Base-by-base conservation (phyloP, 2,113 vertebrate species). In the Jaculus jaculus region DNA sequence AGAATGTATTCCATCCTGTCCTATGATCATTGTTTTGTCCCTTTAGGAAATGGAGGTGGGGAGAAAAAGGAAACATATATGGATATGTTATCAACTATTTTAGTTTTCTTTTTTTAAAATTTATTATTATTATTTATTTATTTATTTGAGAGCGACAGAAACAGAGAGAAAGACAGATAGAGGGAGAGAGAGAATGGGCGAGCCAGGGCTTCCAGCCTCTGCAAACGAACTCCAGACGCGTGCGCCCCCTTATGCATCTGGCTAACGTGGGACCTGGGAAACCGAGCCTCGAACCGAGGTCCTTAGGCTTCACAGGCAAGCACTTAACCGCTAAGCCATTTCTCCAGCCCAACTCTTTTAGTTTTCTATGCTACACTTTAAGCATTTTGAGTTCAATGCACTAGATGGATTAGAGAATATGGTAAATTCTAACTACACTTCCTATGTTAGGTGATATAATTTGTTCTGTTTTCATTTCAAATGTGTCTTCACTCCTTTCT, bases 11-110 rank as follows among this genome's bases (percentile, higher is more conserved):
- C 28, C 47, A 60, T 66, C 18, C 5, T 91, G 51, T 8, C 1
- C 51, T 87, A 21, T 58, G 72, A 92, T 75, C 24, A 77, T 66
- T n/a, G n/a, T 84, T 88, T 77, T 60, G 94, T 93, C 60, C 39
- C 10, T 30, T 34, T 71, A 32, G 37, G 32, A 94, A 89, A 79
- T 18, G 6, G 34, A 94, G 86, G 71, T 18, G 8, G 58, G 17
- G 58, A 65, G 75, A 10, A 21, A 2, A 7, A 51, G 11, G 2
- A 30, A 42, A 9, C 84, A 3, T 32, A 65, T 87, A 60, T 86
- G 15, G n/a, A 20, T 80, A 9, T 81, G 34, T 16, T 30, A 7
- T 51, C n/a, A 58, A 60, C 23, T 10, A 2, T 95, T 90, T 77
- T 65, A 26, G 74, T 87, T 87, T 88, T 60, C 16, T 39, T 47